Evolutionary conservation across 2,113 vertebrate species (phyloP).

Genomic region (Malurus cyaneus): DNA sequence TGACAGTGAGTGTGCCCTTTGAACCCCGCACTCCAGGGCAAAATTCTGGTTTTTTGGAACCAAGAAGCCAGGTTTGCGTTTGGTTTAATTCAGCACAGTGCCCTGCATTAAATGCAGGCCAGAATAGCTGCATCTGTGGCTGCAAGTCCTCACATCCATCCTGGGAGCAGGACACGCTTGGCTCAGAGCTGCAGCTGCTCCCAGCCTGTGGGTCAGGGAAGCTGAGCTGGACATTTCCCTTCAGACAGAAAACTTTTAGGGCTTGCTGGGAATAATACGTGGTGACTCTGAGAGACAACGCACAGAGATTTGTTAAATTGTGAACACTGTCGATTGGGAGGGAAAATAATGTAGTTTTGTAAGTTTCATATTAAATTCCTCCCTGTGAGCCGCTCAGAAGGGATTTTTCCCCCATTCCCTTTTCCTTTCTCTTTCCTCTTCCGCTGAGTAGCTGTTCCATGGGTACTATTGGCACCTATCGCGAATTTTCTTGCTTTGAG

Average conservation of each 20-base stretch:
- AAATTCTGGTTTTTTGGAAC: not conserved
- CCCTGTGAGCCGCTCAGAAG: not conserved
- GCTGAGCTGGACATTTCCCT: not conserved
- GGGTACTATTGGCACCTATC: not conserved
- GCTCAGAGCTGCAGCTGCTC: not conserved
- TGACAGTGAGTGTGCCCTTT: rapidly evolving
- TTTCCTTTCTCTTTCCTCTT: not conserved
- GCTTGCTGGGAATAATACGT: not conserved
- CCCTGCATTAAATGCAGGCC: not conserved
- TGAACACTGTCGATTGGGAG: not conserved
- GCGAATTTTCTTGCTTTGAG: not conserved
- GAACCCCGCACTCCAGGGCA: not conserved
- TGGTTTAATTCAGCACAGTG: not conserved
- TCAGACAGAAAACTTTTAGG: not conserved
- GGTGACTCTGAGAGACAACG: rapidly evolving
- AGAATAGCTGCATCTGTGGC: not conserved
- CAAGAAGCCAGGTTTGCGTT: not conserved
- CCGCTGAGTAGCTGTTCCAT: not conserved
- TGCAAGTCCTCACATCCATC: not conserved
- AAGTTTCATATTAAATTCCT: not conserved
- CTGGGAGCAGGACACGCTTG: not conserved
- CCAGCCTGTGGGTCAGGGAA: rapidly evolving
- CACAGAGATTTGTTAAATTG: not conserved
- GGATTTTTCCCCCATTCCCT: not conserved
- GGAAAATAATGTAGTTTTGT: not conserved